Percentiles rank a stretch among this genome's conserved stretches.
Conservation (phyloP, 2,113 vertebrate species). For the Platysteira castanea region DNA sequence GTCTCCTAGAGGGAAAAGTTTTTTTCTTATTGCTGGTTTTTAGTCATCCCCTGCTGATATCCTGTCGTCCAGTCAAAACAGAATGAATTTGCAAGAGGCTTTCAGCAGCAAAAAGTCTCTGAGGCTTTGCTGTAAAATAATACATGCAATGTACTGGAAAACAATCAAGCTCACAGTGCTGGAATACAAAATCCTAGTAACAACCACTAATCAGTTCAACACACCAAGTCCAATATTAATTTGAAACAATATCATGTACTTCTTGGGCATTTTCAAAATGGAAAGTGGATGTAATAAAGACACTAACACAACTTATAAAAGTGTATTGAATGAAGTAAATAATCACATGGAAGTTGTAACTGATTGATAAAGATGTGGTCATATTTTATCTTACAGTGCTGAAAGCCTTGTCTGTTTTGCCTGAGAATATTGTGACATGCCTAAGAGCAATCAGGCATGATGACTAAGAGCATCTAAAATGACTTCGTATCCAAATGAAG, state of each 20-base stretch:
- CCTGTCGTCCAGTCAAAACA: neutral
- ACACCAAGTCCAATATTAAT: neutral
- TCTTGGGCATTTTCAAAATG: neutral
- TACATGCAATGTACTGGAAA: neutral
- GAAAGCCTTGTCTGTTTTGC: neutral
- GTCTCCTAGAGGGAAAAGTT: neutral
- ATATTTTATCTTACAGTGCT: neutral
- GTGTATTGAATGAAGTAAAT: neutral
- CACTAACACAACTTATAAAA: neutral
- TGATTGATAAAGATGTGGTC: neutral
- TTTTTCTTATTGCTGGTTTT: conserved; percentile 6
- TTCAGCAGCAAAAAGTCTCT: neutral
- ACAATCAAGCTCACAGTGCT: neutral
- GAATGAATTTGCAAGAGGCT: neutral
- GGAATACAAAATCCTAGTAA: neutral
- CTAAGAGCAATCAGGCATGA: neutral
- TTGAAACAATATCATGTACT: neutral
- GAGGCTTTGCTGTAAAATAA: conserved; percentile 21
- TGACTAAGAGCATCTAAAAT: neutral
- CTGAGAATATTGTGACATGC: neutral
- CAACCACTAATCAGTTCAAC: neutral
- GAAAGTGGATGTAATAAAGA: neutral
- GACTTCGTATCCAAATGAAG: neutral
- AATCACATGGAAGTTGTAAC: neutral
- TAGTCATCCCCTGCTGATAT: conserved; percentile 39